A percentile compares a stretch with the other conserved stretches of the same genome.
Conservation (phyloP, 1,140 invertebrate species). For the Drosophila persimilis region DNA sequence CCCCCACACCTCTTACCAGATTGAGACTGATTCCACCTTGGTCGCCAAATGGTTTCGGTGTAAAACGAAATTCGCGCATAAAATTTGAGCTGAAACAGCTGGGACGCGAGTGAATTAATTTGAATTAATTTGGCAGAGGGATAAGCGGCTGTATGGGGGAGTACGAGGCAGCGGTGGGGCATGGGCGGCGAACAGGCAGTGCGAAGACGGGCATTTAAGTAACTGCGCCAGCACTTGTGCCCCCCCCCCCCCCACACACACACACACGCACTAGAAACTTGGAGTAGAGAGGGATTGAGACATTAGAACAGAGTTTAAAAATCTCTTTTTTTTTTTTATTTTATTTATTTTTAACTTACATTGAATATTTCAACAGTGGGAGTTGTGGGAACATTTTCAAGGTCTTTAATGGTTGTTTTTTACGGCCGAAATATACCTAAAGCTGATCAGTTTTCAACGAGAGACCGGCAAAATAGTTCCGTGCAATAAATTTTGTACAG, state of each 20-base stretch:
- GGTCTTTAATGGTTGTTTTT: no score
- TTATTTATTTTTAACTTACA: conserved; percentile 34
- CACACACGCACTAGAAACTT: conserved; percentile 6
- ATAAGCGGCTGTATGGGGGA: conserved; percentile 15
- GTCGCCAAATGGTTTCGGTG: conserved; percentile 68
- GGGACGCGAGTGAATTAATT: conserved; percentile 79
- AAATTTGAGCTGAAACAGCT: conserved; percentile 80
- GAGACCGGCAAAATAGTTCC: no score
- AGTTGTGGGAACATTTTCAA: no score
- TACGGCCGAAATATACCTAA: no score
- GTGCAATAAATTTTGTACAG: no score
- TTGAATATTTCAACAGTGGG: conserved; percentile 38
- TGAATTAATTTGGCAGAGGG: conserved; percentile 75
- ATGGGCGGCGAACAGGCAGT: conserved; percentile 1
- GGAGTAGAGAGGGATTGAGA: conserved; percentile 48
- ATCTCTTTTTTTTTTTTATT: conserved; percentile 21
- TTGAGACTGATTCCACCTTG: conserved; percentile 35
- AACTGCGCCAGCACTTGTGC: conserved; percentile 68
- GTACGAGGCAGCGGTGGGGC: not conserved
- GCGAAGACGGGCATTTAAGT: conserved; percentile 50
- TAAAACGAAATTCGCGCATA: conserved; percentile 77
- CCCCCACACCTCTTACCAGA: not conserved
- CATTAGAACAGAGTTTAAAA: conserved; percentile 66
- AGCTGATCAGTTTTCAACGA: no score
- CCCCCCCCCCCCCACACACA: conserved; percentile 7